Evolutionary conservation across 2,797 vertebrate genomes (phyloP).

Genomic region (Coranthus polyacanthus): DNA sequence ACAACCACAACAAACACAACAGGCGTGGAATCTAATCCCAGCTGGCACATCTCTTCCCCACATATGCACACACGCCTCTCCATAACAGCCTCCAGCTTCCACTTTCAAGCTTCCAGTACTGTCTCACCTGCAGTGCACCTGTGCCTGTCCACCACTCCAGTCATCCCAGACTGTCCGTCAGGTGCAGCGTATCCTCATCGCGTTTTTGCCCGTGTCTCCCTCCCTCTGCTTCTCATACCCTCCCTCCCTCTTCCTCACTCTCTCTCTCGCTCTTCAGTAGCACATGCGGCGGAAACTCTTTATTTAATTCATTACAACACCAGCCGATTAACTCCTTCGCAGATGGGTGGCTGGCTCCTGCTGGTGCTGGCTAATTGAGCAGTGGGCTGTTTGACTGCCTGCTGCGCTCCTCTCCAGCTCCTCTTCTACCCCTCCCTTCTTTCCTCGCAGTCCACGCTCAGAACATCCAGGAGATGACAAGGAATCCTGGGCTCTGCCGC

Average conservation of each 20-base stretch:
- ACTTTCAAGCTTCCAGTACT: constrained; percentile 35
- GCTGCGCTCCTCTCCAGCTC: constrained; percentile 63
- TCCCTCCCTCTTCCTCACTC: constrained; percentile 63
- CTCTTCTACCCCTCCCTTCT: constrained; percentile 43
- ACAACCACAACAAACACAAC: constrained; percentile 78
- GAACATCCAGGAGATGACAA: constrained; percentile 66
- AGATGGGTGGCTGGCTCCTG: constrained; percentile 72
- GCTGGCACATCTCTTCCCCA: constrained; percentile 33
- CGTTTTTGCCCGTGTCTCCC: constrained; percentile 61
- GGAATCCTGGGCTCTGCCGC: constrained; percentile 51
- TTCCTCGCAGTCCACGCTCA: constrained; percentile 45
- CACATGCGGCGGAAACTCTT: constrained; percentile 83
- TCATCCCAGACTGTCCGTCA: constrained; percentile 77
- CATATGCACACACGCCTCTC: constrained; percentile 27
- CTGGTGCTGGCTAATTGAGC: constrained; percentile 80
- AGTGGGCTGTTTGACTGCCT: constrained; percentile 71
- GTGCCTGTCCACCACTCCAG: constrained; percentile 76
- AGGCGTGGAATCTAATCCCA: constrained; percentile 68
- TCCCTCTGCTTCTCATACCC: constrained; percentile 59
- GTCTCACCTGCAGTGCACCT: constrained; percentile 83
- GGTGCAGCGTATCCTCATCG: constrained; percentile 75
- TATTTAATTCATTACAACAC: constrained; percentile 89
- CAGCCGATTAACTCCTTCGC: constrained; percentile 83
- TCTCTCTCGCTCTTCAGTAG: constrained; percentile 69
- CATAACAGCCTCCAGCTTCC: constrained; percentile 35